Base-by-base conservation (phyloP, 1,140 invertebrate genomes). In the Globodera ellingtonae region DNA sequence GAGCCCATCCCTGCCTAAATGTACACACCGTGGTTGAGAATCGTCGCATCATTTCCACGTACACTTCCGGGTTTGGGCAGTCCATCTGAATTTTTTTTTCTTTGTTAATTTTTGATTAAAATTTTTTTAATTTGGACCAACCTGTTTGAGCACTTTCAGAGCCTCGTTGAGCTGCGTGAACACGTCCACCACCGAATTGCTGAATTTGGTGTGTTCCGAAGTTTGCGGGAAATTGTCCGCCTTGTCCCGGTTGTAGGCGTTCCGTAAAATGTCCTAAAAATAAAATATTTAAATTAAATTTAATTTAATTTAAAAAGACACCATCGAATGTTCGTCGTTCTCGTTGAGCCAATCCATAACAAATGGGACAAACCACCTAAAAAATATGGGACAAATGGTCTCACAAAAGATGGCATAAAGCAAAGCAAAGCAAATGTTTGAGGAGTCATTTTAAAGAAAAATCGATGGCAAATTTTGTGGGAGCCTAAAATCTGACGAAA, bases 301-400 rank as follows among this genome's bases (percentile, higher is more conserved):
- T 52, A 52, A 52, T 10, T 52, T 52, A 52, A 52, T 10, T 52
- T 52, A 52, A 75, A 62, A 47, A 47, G 4, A 70, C 24, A 77
- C 75, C 87, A 99, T 92, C 1, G 97, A 99, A 5, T 98, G 96
- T 87, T 98, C 97, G 90, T 99, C 98, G 88, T 99, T 99, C 90
- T 99, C 98, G 90, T 99, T 99, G 6, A 99, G 92, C 98, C 98
- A 99, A 90, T 99, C 97, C 96, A 99, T 98, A 0, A 99, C 98
- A 91, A 99, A 99, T 4, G 97, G 96, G 89, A 99, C 97, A 90
- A 99, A 99, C 97, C 97, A 99, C 81, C 92, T 93, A 84, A 66
- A 89, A 52, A 48, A 18, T 9, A 1, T 10, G 10, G 50, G 50
- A 52, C 50, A 52, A 52, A 52, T 52, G 50, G 10, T 52, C 50